phyloP scores from a whole-genome alignment of 2,113 vertebrate genomes.

The Harpagus bidentatus region DNA sequence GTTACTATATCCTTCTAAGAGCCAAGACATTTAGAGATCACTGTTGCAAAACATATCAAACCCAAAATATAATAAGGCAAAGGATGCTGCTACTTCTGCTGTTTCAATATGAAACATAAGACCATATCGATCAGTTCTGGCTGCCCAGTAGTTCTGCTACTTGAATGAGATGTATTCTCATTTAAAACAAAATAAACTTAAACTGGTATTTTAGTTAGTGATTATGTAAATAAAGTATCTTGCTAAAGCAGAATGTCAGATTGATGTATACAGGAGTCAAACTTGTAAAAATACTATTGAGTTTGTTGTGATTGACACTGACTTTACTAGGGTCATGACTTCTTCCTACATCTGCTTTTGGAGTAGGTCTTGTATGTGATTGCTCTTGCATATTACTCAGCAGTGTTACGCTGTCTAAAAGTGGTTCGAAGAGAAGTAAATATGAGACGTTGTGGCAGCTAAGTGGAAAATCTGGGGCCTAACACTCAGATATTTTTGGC shows the following conservation, averaged over 20 bases:
- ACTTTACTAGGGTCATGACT: not conserved
- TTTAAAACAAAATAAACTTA: not conserved
- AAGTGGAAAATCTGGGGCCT: not conserved
- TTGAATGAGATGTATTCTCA: not conserved
- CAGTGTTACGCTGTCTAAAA: not conserved
- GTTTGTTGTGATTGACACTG: not conserved
- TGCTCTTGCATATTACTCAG: not conserved
- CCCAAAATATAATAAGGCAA: not conserved
- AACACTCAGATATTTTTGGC: not conserved
- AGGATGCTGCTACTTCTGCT: not conserved
- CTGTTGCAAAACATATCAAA: not conserved
- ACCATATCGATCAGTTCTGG: rapidly evolving
- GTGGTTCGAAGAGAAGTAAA: not conserved
- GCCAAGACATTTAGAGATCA: not conserved
- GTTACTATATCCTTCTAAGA: not conserved
- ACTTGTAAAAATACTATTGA: not conserved
- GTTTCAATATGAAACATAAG: not conserved
- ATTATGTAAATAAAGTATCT: not conserved
- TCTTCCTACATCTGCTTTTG: not conserved
- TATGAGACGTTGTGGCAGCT: no score
- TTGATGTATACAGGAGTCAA: not conserved
- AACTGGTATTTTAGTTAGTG: not conserved
- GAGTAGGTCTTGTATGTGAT: not conserved
- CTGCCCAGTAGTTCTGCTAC: not conserved
- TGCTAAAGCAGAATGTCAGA: not conserved